Conservation (phyloP, 2,113 vertebrate species). For the Pomatostomus ruficeps region DNA sequence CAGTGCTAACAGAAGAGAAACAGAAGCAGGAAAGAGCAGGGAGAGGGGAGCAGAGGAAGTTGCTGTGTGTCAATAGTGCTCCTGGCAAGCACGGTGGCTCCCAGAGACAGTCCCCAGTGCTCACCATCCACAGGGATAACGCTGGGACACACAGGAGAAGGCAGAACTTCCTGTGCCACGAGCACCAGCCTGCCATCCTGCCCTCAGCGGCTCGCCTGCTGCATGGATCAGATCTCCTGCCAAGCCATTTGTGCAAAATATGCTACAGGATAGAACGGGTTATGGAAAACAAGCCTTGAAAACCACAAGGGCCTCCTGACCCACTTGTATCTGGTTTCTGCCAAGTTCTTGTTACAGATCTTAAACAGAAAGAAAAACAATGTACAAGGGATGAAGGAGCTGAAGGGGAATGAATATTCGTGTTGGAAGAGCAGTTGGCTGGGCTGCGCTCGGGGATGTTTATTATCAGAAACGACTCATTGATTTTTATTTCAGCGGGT, state of each 20-base stretch:
- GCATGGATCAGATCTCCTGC: slow-evolving; percentile 22
- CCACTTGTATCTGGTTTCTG: slow-evolving; percentile 65
- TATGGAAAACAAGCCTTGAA: slow-evolving; percentile 66
- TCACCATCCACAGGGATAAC: background rate
- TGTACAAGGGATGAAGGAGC: slow-evolving; percentile 19
- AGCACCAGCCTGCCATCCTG: background rate
- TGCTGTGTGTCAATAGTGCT: background rate
- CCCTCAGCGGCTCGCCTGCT: slow-evolving; percentile 25
- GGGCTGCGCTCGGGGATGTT: background rate
- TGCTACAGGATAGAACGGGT: slow-evolving; percentile 54
- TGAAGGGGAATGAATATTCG: slow-evolving; percentile 22
- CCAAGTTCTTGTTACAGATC: slow-evolving; percentile 65
- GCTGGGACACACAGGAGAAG: background rate
- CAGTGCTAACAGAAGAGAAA: background rate
- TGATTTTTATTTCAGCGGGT: background rate
- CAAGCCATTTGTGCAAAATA: slow-evolving; percentile 56
- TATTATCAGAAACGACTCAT: background rate
- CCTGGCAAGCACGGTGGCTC: background rate
- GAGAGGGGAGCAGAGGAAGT: background rate
- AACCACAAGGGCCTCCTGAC: slow-evolving; percentile 71
- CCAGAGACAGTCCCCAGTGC: background rate
- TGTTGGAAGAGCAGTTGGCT: slow-evolving; percentile 7
- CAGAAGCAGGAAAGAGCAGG: background rate
- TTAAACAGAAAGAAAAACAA: slow-evolving; percentile 64
- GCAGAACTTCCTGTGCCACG: background rate